A percentile compares a stretch with the other conserved stretches of the same genome.
Evolutionary conservation across 2,888 invertebrate species (phyloP).

Genomic region (Platerodrilus igneus): DNA sequence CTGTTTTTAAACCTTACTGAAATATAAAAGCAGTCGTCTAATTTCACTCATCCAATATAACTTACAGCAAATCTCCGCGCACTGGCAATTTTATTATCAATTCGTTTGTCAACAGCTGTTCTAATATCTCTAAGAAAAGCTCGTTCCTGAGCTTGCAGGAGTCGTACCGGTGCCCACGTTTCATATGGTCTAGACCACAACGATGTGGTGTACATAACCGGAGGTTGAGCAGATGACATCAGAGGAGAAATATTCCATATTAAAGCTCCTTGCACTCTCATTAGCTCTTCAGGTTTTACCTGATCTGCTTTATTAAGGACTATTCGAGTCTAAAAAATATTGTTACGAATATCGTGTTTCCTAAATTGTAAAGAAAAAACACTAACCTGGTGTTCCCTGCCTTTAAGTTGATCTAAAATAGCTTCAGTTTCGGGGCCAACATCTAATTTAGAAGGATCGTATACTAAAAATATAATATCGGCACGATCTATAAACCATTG

Average conservation of each 20-base stretch:
- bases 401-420: conserved; percentile 90
- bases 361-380: background rate
- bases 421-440: conserved; percentile 94
- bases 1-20: background rate
- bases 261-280: conserved; percentile 88
- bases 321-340: conserved; percentile 68
- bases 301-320: conserved; percentile 92
- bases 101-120: conserved; percentile 79
- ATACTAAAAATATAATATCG: conserved; percentile 90
- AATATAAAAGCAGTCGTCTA: background rate
- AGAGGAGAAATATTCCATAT: conserved; percentile 97
- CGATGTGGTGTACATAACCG: conserved; percentile 85
- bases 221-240: conserved; percentile 92
- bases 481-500: conserved; percentile 97
- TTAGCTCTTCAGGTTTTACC: conserved; percentile 85
- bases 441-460: conserved; percentile 92
- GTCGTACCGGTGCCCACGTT: conserved; percentile 71
- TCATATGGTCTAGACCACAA: conserved; percentile 85
- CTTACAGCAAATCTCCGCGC: conserved; percentile 91
- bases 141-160: conserved; percentile 84
- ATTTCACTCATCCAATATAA: conserved; percentile 32
- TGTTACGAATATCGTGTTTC: conserved; percentile 1
- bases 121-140: conserved; percentile 82
- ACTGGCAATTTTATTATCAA: conserved; percentile 91
- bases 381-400: conserved; percentile 79